Base-by-base conservation (phyloP, 2,888 invertebrate species). In the Epinotia bilunana region DNA sequence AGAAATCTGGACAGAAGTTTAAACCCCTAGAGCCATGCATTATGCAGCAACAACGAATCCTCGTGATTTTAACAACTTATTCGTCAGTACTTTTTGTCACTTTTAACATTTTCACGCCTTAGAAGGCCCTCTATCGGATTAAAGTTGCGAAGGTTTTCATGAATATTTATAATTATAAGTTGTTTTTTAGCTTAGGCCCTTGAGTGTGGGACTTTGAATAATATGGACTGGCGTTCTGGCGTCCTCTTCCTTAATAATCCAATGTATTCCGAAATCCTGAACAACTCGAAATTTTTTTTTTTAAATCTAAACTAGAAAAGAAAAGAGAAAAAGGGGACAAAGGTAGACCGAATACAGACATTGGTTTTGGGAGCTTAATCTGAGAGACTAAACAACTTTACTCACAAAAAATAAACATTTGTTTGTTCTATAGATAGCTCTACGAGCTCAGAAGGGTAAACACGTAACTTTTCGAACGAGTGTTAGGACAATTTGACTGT, bases 61-160 rank as follows among this genome's bases (percentile, higher is more conserved):
- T 68, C 61, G 55, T 73, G 73, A 57, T 73, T 73, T 55, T 62
- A 67, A 65, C 60, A 73, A 68, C 68, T 55, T 68, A 68, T 73
- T 73, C 62, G 55, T 68, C 61, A 46, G 67, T 43, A 62, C 67
- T 68, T 68, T 73, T 23, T 39, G 53, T 43, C 13, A 68, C 62
- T 62, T 64, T 68, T 68, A 23, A 67, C 39, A 46, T 57, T n/a
- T 67, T 73, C 43, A 68, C n/a, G 61, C 53, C n/a, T 61, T n/a
- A 18, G 0, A 65, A 68, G 67, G 53, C 13, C 55, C 58, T 43
- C 33, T 53, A 33, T 61, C 12, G 70, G 33, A 60, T 71, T 39
- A 71, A 65, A 18, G 33, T 70, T 7, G 28, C 33, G 28, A 53
- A 70, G 33, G 55, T 33, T 28, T 49, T 28, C 23, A 53, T 53